Base-by-base conservation (phyloP, 2,797 vertebrate species). In the Myripristis jacobus region DNA sequence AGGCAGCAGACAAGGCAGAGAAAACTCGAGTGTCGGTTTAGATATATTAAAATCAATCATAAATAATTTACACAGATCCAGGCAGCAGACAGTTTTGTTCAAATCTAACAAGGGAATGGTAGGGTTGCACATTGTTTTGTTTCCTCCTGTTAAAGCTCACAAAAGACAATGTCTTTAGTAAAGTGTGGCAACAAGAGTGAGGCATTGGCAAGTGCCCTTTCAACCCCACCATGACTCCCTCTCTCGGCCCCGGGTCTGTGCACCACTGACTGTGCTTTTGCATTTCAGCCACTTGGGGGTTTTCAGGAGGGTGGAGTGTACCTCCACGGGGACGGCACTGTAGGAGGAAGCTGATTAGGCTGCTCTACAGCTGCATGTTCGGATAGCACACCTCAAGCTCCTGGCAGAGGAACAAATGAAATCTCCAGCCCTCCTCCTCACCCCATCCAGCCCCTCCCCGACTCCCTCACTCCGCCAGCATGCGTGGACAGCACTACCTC, bases 261-360 rank as follows among this genome's bases (percentile, higher is more conserved):
- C 11, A 6, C 22, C 34, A 43, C 36, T 41, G 19, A 25, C 53
- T 75, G 76, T 80, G 80, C 76, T 80, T 73, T 71, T 61, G 58
- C 70, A 6, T 77, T 55, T 36, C 50, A 66, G 70, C 77, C 83
- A 60, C 75, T 48, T 71, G 80, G 70, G 68, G 81, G 76, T 56
- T 77, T 80, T 73, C 60, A 65, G 78, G 67, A 74, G 78, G 46
- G 77, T 66, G 21, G 60, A 60, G 70, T 54, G 54, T 1, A 48
- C 50, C 72, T 86, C 80, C 43, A 19, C 24, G 1, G 80, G 77
- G 80, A 81, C 15, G 11, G 80, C 41, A 80, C 79, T 38, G 79
- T 74, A 77, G 76, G 84, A 81, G 78, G 77, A 81, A 77, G 81
- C 80, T 89, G 82, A 88, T 91, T 89, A 85, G 70, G 71, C 66